Evolutionary conservation across 2,797 vertebrate species (phyloP), one percentile per base, ranked within the genome.

Genomic region (Macropus fuliginosus): DNA sequence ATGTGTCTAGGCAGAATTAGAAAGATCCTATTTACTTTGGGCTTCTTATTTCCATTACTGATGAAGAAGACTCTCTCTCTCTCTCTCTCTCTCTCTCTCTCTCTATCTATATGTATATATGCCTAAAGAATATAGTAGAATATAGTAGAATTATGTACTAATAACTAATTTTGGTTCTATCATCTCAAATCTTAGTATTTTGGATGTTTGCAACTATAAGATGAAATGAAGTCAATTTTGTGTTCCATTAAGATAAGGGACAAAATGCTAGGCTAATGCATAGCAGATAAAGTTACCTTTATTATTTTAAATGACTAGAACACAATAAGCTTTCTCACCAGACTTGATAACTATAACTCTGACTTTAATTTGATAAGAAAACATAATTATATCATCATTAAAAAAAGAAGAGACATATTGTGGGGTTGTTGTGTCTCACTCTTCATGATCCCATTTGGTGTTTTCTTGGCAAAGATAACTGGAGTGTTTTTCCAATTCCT

Each of bases 221-320:
- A 0, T 0, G 16, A 95, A 56, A 52, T 74, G 81, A 66, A 6
- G 74, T 0, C 10, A 89, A 31, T 95, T 93, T 92, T 66, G 18
- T 52, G 55, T 93, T 90, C 92, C 66, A 90, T 54, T n/a, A 27
- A 95, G 92, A 92, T 95, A 93, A 92, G 93, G 59, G 92, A 16
- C 90, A 96, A 95, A 93, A 94, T n/a, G 54, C 12, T 92, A 57
- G 62, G 46, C 14, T 21, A 12, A 3, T 74, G 27, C 62, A 52
- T 52, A 55, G 92, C 10, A 92, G 92, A 93, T 92, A 56, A 87
- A 29, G 13, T 92, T 46, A 3, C 40, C 46, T 87, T 66, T 91
- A 31, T 94, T 92, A 62, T 40, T 81, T 93, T 54, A 18, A 91
- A n/a, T n/a, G 27, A 28, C 8, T 52, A 57, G 46, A 91, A 92